Conservation (phyloP, 2,888 invertebrate species). For the Drosophila barbarae region DNA sequence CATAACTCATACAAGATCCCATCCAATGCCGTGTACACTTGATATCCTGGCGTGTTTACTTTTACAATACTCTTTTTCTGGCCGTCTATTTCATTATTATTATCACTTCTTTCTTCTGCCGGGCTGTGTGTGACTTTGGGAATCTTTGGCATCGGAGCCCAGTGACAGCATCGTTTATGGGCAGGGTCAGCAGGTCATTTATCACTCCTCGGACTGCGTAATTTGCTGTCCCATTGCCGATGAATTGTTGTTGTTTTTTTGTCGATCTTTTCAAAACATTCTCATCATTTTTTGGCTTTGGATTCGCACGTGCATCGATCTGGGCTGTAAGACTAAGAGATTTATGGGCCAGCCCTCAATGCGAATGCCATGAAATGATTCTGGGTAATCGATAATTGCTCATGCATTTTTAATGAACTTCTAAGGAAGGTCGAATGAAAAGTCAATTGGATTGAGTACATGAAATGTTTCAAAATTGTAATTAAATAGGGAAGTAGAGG, state of each 20-base stretch:
- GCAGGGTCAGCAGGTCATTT: slow-evolving; percentile 66
- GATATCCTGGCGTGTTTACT: slow-evolving; percentile 75
- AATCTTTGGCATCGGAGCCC: slow-evolving; percentile 51
- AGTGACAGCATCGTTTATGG: slow-evolving; percentile 70
- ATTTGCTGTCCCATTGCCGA: slow-evolving; percentile 39
- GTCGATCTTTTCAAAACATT: slow-evolving; percentile 36
- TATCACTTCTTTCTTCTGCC: slow-evolving; percentile 42
- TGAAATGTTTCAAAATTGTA: not conserved
- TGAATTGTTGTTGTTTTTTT: not conserved
- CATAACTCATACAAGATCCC: slow-evolving; percentile 56
- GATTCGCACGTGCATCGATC: slow-evolving; percentile 70
- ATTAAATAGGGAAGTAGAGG: not conserved
- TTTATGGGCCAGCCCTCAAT: slow-evolving; percentile 43
- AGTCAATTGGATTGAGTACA: slow-evolving; percentile 1
- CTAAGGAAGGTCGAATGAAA: slow-evolving; percentile 15
- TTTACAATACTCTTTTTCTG: slow-evolving; percentile 64
- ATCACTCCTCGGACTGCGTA: slow-evolving; percentile 49
- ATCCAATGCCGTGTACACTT: slow-evolving; percentile 65
- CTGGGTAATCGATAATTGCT: slow-evolving; percentile 42
- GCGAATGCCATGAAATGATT: slow-evolving; percentile 38
- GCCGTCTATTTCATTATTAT: slow-evolving; percentile 57
- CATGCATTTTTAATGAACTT: slow-evolving; percentile 37
- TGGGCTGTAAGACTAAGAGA: slow-evolving; percentile 48
- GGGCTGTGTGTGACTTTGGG: slow-evolving; percentile 58
- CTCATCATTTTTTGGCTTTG: slow-evolving; percentile 34